Base-by-base conservation (phyloP, 2,797 vertebrate genomes). In the Anguilla marmorata region DNA sequence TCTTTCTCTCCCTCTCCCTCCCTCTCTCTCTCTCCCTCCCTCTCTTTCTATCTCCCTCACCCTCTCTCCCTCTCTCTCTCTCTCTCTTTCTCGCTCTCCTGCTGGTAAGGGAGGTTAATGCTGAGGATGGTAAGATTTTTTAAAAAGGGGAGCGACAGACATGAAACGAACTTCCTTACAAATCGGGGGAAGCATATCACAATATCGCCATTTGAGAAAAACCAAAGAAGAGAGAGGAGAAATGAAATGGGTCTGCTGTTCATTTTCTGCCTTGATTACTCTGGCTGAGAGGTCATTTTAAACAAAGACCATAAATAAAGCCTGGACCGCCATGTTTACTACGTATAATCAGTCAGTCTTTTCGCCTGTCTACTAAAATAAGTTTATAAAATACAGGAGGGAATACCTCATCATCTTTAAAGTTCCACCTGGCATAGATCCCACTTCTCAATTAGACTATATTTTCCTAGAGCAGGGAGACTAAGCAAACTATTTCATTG, bases 381-480 rank as follows among this genome's bases (percentile, higher is more conserved):
- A 84, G 87, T 92, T 92, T 88, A 90, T 92, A 88, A 93, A 92
- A 91, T 85, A 91, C 90, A 66, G 89, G 72, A 86, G 90, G 45
- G 91, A 90, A 90, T 85, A 63, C 90, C 88, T 91, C 91, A 89
- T 88, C 85, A 90, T 89, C 83, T 88, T 19, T 85, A 90, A 91
- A 85, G 91, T 93, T 92, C 91, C 72, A 88, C 85, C 84, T 90
- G 87, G 89, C 90, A 7, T 60, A 33, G 54, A 52, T 91, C 90
- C 92, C 90, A 87, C 90, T 89, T 72, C 89, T 90, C 91, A 91
- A 91, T 93, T 92, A 92, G 89, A 86, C 86, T 89, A 90, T 86
- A 56, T 89, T 92, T 90, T 90, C 89, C 91, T 88, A 86, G 86
- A 93, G 91, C 91, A 90, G 88, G 89, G 87, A 88, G 89, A 45